Evolutionary conservation across 2,113 vertebrate genomes (phyloP), one percentile per base, ranked within the genome.

Genomic region (Perca schrenkii): DNA sequence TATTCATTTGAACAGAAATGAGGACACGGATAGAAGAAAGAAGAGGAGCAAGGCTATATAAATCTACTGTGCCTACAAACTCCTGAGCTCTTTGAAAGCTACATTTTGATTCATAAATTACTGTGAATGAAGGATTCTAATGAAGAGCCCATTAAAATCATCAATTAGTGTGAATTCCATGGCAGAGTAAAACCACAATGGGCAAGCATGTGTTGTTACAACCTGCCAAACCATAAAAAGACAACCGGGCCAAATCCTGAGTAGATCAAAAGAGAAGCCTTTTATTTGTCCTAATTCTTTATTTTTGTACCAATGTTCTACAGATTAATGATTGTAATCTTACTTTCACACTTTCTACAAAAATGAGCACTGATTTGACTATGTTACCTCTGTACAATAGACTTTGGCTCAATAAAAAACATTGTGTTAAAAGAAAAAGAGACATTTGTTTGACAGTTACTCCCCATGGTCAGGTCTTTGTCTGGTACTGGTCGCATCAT

Each of bases 381-480:
- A 43, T 11, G 10, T 10, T 43, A 43, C 40, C 1, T 43, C 10
- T 3, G 8, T 43, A 43, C 40, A 43, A 43, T 43, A 43, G 10
- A 11, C 8, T 43, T 43, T 43, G 40, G 10, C 40, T 43, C 40
- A 43, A 43, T 43, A 43, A 43, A 43, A 43, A 43, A 43, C 40
- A 40, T 2, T 40, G 36, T 40, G 36, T 40, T 8, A 40, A 40
- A 40, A 40, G 40, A 43, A 71, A 69, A 76, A 54, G 13, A 56
- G 19, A 64, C 46, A 63, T 74, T 28, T 72, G 70, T 66, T 46
- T 72, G 15, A 81, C 69, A 64, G 22, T 28, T 79, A 62, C 46
- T 71, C 31, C 10, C 17, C 14, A 8, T 58, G 17, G 46, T 79
- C 22, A 49, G 63, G 19, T 57, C 56, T 54, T 65, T 52, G 43